Conservation (phyloP, 2,113 vertebrate genomes). For the Castor canadensis region DNA sequence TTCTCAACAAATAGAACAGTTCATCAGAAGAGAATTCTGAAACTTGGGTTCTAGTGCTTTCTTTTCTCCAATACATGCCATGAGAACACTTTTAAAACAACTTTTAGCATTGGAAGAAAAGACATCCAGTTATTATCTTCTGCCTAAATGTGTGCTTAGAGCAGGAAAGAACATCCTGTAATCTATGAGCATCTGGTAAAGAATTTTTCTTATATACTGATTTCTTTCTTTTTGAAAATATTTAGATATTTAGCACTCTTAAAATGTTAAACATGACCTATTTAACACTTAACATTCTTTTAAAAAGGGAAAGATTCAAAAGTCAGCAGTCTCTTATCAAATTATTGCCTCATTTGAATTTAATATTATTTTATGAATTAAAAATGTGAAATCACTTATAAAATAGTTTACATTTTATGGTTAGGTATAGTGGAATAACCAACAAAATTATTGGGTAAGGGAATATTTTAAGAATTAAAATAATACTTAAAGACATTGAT, state of each 20-base stretch:
- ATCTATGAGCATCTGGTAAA: not conserved
- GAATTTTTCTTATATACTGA: not conserved
- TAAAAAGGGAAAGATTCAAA: not conserved
- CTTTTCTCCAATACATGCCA: not conserved
- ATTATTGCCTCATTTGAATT: slow-evolving; percentile 5
- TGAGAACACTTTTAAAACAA: not conserved
- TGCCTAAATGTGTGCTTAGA: not conserved
- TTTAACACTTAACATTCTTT: not conserved
- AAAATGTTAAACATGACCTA: not conserved
- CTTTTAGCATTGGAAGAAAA: slow-evolving; percentile 15
- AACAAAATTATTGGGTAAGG: not conserved
- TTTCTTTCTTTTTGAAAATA: not conserved
- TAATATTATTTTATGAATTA: slow-evolving; percentile 23
- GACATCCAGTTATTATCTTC: not conserved
- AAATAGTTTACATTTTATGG: not conserved
- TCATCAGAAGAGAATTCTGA: not conserved
- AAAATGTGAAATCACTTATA: slow-evolving; percentile 39
- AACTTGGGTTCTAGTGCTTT: not conserved
- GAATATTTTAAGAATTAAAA: slow-evolving; percentile 45
- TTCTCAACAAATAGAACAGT: not conserved
- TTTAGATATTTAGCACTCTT: not conserved
- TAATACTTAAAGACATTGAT: too few relatives aligned
- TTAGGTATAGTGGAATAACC: not conserved
- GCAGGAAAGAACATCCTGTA: not conserved
- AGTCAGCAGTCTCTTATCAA: not conserved